These are phyloP conservation scores for Propsilocerus akamusi DNA, from an alignment of 1,140 invertebrate genomes.

Conservation along the genomic window DNA sequence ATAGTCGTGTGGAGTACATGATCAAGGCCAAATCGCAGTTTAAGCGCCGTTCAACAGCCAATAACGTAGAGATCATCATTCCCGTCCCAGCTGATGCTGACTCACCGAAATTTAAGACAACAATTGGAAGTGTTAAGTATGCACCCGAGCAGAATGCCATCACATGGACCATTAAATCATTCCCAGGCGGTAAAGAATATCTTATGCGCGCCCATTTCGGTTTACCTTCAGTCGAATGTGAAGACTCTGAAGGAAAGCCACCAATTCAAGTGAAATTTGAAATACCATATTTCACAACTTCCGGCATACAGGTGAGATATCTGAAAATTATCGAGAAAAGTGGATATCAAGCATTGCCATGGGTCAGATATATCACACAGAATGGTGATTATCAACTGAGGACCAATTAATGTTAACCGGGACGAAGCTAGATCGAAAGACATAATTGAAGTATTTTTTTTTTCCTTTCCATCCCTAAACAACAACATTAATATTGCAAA, in stretches of 20 bases:
- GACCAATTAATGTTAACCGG: too few species aligned
- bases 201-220: slow-evolving; percentile 98
- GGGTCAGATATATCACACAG: slow-evolving; percentile 98
- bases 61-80: slow-evolving; percentile 98
- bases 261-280: slow-evolving; percentile 99
- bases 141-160: slow-evolving; percentile 95
- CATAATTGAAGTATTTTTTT: too few species aligned
- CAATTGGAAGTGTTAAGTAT: slow-evolving; percentile 94
- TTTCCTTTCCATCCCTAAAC: too few species aligned
- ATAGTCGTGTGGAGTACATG: slow-evolving; percentile 98
- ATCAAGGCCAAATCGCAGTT: slow-evolving; percentile 99
- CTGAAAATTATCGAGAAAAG: slow-evolving; percentile 99
- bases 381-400: slow-evolving; percentile 98
- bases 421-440: too few species aligned
- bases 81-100: slow-evolving; percentile 97
- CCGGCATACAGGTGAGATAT: slow-evolving; percentile 96
- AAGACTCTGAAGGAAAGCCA: slow-evolving; percentile 91
- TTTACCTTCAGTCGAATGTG: slow-evolving; percentile 89
- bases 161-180: slow-evolving; percentile 99
- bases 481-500: too few species aligned
- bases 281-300: slow-evolving; percentile 99
- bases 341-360: slow-evolving; percentile 96
- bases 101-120: slow-evolving; percentile 97
- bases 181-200: slow-evolving; percentile 98
- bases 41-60: slow-evolving; percentile 92